Conservation (phyloP, 2,113 vertebrate genomes). For the Clinocottus analis region DNA sequence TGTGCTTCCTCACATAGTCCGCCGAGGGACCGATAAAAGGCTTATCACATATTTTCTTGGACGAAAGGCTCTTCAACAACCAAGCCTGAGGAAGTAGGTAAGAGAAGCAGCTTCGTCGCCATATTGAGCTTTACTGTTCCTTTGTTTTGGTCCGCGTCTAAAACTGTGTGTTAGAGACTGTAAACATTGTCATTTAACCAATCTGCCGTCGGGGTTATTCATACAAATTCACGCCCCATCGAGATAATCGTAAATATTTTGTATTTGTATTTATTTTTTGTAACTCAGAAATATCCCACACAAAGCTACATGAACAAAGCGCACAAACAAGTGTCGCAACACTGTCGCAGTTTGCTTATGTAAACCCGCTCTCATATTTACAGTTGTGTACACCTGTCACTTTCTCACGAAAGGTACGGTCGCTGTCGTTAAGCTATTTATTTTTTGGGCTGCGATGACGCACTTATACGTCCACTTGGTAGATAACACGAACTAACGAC, state of each 20-base stretch:
- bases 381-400: background rate
- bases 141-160: constrained; percentile 82
- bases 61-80: constrained; percentile 69
- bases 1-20: constrained; percentile 60
- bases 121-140: constrained; percentile 72
- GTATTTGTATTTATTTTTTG: background rate
- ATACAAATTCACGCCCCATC: rapidly evolving
- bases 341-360: constrained; percentile 28
- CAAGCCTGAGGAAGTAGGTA: constrained; percentile 84
- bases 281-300: background rate
- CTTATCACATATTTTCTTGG: constrained; percentile 24
- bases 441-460: constrained; percentile 19
- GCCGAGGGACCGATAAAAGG: constrained; percentile 41
- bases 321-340: background rate
- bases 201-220: rapidly evolving
- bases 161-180: background rate
- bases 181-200: background rate
- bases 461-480: background rate
- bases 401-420: rapidly evolving
- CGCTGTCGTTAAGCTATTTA: background rate
- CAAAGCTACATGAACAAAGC: constrained; percentile 5
- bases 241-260: background rate
- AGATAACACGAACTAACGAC: background rate
- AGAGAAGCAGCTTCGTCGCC: constrained; percentile 72
- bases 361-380: background rate